Evolutionary conservation across 2,888 invertebrate species (phyloP), one percentile per base, ranked within the genome.

Genomic region (Pteria penguin): DNA sequence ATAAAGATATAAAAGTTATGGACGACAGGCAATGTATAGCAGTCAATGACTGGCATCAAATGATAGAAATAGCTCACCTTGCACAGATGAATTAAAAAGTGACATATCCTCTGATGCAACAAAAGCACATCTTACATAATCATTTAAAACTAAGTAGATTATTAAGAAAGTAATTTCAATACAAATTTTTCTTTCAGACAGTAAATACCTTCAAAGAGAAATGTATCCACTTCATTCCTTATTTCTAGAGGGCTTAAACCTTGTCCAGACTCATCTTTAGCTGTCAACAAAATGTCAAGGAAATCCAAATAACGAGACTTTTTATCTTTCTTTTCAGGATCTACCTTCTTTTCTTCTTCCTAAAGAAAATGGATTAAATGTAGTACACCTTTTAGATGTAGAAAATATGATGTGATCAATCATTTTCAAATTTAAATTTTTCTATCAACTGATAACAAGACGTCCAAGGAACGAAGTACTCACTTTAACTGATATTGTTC

Each of bases 191-290:
- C n/a, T n/a, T n/a, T n/a, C n/a, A n/a, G n/a, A n/a, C n/a, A n/a
- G n/a, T n/a, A n/a, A n/a, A n/a, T 68, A 86, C 86, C 86, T 81
- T 85, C 86, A 80, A 87, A 87, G 5, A 87, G 54, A 65, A 87
- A 87, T 14, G 89, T 89, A 60, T 89, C 87, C n/a, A 88, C 88
- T 73, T 89, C 89, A 81, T 87, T 83, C 71, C 86, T 78, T 31
- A 89, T 87, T 58, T 89, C 89, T 3, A 81, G 58, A 36, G 83
- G 84, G 33, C 84, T 85, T 26, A 89, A 65, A 27, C 89, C 89
- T 24, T 75, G 71, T 5, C 87, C 88, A 69, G 86, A 80, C 29
- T 86, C 86, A 79, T 87, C 87, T 72, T 73, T 77, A 8, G 87
- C 87, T 29, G 83, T 82, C 2, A 87, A 68, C 27, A 87, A 79